phyloP scores from a whole-genome alignment of 2,888 invertebrate genomes.

The Eumacrocentrus americanus region DNA sequence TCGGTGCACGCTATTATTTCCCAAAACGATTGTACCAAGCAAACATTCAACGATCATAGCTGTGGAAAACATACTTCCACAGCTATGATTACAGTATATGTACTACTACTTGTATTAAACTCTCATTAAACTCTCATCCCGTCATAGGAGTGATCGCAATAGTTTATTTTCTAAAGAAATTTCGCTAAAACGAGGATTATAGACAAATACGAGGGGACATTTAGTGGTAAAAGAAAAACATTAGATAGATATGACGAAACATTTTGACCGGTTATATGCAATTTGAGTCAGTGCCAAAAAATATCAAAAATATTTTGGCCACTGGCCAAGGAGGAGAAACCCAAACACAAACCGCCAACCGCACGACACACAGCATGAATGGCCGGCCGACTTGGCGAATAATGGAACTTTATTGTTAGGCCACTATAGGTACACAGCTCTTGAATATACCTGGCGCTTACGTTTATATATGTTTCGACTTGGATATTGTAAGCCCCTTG shows the following conservation, averaged over 20 bases:
- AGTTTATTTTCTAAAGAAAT: too few relatives aligned
- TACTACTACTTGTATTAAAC: too few relatives aligned
- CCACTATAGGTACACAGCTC: constrained; percentile 32
- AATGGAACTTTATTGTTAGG: constrained; percentile 52
- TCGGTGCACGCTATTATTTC: too few relatives aligned
- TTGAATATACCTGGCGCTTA: constrained; percentile 16
- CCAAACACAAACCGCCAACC: constrained; percentile 46
- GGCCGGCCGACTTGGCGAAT: constrained; percentile 40
- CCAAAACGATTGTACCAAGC: too few relatives aligned
- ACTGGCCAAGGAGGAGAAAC: constrained; percentile 40
- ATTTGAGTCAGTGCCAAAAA: constrained; percentile 54
- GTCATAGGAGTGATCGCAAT: too few relatives aligned
- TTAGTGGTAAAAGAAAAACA: constrained; percentile 28
- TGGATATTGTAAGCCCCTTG: not conserved
- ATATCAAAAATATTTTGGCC: constrained; percentile 57
- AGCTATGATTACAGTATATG: too few relatives aligned
- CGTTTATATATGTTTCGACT: constrained; percentile 28
- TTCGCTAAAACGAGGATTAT: too few relatives aligned
- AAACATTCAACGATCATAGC: too few relatives aligned
- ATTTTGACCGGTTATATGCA: constrained; percentile 53
- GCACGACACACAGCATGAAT: constrained; percentile 36
- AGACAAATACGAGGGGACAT: too few relatives aligned
- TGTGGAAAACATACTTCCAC: too few relatives aligned
- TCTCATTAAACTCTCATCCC: too few relatives aligned
- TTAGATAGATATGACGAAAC: constrained; percentile 43